Percentiles rank a stretch among this genome's conserved stretches.
phyloP scores from a whole-genome alignment of 2,113 vertebrate genomes.

The Dasypus novemcinctus region DNA sequence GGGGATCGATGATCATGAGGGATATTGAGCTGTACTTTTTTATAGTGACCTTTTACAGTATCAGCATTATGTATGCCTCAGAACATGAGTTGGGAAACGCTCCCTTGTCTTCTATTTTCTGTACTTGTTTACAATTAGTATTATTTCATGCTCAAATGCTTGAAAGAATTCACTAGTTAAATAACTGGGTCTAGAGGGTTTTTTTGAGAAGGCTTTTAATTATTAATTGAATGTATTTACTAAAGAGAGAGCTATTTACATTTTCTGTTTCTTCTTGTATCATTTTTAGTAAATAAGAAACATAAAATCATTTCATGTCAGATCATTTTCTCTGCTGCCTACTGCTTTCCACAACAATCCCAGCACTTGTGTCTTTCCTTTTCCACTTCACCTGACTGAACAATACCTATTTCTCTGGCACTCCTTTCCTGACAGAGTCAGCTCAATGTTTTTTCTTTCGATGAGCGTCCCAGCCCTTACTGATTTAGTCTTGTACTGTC shows the following conservation, averaged over 20 bases:
- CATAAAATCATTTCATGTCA: background rate
- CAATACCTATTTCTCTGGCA: background rate
- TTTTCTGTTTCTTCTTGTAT: background rate
- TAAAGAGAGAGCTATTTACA: background rate
- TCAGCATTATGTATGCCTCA: background rate
- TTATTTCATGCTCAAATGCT: background rate
- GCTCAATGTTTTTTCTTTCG: background rate
- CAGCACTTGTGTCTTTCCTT: background rate
- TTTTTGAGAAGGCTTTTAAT: background rate
- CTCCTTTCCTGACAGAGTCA: background rate
- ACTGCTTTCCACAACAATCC: background rate
- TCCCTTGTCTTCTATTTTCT: background rate
- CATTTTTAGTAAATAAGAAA: background rate
- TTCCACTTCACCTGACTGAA: background rate
- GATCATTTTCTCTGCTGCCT: background rate
- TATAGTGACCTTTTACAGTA: background rate
- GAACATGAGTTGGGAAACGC: background rate
- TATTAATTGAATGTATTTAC: conserved; percentile 3
- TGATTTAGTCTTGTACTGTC: background rate
- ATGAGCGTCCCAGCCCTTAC: background rate
- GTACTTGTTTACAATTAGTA: background rate
- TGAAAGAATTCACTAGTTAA: conserved; percentile 4
- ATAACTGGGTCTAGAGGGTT: background rate
- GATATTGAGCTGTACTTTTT: background rate
- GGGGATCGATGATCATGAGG: background rate